Conservation (phyloP, 2,797 vertebrate species). For the Coregonus suidteri region DNA sequence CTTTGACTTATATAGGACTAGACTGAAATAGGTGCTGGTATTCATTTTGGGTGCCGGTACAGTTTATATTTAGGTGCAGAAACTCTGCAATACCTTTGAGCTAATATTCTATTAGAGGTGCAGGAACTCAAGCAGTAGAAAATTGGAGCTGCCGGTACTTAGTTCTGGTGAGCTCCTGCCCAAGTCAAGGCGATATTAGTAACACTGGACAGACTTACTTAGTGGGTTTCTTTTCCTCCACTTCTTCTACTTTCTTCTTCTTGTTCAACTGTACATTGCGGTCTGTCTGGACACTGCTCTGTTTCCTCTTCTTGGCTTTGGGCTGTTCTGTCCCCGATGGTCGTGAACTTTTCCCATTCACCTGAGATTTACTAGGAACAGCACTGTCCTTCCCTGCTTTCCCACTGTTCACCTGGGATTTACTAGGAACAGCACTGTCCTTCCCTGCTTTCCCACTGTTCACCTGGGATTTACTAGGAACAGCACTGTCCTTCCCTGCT, state of each 20-base stretch:
- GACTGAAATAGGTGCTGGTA: neutral
- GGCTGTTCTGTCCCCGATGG: neutral
- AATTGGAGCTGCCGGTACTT: no score
- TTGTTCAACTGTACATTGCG: constrained; percentile 50
- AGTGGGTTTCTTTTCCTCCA: constrained; percentile 54
- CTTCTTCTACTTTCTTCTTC: constrained; percentile 63
- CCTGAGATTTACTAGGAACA: neutral
- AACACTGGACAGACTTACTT: constrained; percentile 73
- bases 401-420: constrained; percentile 11
- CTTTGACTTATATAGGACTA: no score
- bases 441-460: constrained; percentile 22
- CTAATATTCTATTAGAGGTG: no score
- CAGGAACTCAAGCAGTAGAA: no score
- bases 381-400: constrained; percentile 30
- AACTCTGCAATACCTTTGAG: no score
- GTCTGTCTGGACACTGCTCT: constrained; percentile 20
- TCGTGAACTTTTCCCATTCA: neutral
- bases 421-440: constrained; percentile 11
- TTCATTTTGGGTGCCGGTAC: no score
- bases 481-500: constrained; percentile 23
- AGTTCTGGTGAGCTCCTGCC: no score
- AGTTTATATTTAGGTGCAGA: no score
- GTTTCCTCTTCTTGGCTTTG: constrained; percentile 54
- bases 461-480: neutral
- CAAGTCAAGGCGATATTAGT: no score